These are phyloP conservation scores for Aquatica leii DNA, from an alignment of 2,888 invertebrate genomes.

Conservation along the genomic window DNA sequence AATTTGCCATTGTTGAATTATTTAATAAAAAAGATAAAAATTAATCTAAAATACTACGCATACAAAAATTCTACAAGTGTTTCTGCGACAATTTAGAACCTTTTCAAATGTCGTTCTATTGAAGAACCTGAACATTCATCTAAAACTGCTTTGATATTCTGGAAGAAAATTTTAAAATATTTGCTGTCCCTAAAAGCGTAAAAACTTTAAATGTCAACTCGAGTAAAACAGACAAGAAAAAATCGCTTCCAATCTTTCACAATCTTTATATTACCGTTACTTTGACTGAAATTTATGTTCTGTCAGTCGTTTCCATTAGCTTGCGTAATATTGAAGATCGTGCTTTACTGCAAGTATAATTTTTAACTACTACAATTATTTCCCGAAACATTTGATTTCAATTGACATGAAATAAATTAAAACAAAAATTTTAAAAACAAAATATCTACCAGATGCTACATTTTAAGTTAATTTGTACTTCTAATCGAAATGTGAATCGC, in stretches of 20 bases:
- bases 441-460: conserved; percentile 19
- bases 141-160: conserved; percentile 10
- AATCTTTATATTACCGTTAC: conserved; percentile 58
- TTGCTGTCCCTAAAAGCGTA: conserved; percentile 19
- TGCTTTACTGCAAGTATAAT: conserved; percentile 16
- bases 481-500: conserved; percentile 42
- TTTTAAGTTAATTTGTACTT: conserved; percentile 36
- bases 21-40: too few relatives aligned
- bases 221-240: conserved; percentile 49
- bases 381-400: too few relatives aligned
- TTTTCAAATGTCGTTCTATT: neutral
- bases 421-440: conserved; percentile 5
- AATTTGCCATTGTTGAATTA: too few relatives aligned
- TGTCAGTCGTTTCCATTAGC: conserved; percentile 50
- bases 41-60: too few relatives aligned
- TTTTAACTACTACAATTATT: neutral
- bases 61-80: too few relatives aligned
- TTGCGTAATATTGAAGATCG: conserved; percentile 52
- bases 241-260: conserved; percentile 58
- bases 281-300: conserved; percentile 56
- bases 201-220: conserved; percentile 36
- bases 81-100: too few relatives aligned
- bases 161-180: conserved; percentile 4
- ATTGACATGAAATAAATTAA: neutral
- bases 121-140: neutral